Evolutionary conservation across 2,113 vertebrate genomes (phyloP).

Genomic region (Oplegnathus fasciatus): DNA sequence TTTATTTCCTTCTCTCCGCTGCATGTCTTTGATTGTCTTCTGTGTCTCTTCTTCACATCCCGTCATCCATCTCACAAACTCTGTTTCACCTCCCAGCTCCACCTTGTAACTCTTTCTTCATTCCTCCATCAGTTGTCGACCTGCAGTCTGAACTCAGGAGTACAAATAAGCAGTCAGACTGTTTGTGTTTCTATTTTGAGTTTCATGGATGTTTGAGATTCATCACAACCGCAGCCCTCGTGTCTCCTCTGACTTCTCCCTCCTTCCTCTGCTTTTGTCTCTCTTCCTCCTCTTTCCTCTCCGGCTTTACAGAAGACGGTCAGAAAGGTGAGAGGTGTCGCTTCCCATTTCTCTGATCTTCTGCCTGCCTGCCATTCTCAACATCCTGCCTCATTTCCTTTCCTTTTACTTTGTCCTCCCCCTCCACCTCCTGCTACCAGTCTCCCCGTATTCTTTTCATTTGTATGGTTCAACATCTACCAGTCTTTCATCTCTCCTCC

Average conservation of each 20-base stretch:
- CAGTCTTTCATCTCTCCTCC: not conserved
- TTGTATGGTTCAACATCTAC: not conserved
- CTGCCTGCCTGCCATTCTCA: not conserved
- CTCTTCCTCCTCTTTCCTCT: slow-evolving; percentile 14
- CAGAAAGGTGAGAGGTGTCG: slow-evolving; percentile 90
- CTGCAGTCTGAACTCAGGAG: not conserved
- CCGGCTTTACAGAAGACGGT: slow-evolving; percentile 90
- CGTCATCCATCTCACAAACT: not conserved
- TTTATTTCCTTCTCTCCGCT: not conserved
- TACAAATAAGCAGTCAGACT: not conserved
- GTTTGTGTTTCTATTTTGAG: not conserved
- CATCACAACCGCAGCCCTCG: not conserved
- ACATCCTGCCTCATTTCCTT: slow-evolving; percentile 9
- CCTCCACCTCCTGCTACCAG: not conserved
- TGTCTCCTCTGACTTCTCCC: slow-evolving; percentile 47
- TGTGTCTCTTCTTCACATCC: not conserved
- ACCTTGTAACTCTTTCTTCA: not conserved
- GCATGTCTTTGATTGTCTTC: not conserved
- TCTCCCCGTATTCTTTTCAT: not conserved
- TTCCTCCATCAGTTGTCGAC: slow-evolving; percentile 51
- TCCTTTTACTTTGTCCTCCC: not conserved
- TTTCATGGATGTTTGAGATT: slow-evolving; percentile 14
- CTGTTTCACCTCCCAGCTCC: not conserved
- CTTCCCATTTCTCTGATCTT: slow-evolving; percentile 18
- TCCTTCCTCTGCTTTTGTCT: slow-evolving; percentile 37